phyloP scores from a whole-genome alignment of 2,888 invertebrate genomes.

The Xanthorhoe spadicearia region DNA sequence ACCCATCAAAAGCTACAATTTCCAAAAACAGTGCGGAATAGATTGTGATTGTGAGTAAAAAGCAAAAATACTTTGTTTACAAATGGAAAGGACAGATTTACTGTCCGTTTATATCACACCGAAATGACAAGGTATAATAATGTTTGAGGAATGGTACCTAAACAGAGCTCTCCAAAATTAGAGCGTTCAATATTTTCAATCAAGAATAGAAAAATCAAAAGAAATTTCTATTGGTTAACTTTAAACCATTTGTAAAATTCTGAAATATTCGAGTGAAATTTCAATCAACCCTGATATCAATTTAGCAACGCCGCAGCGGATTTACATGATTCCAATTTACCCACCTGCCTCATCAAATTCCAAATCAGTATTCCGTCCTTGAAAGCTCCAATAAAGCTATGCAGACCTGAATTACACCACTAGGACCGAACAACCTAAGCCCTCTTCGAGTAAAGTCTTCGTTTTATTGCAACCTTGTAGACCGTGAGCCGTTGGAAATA shows the following conservation, averaged over 20 bases:
- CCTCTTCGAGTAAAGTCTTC: conserved; percentile 19
- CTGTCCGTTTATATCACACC: no score
- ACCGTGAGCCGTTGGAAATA: not conserved
- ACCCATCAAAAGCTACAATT: not conserved
- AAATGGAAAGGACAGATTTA: no score
- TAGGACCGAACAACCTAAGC: conserved; percentile 16
- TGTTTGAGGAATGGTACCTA: no score
- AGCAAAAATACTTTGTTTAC: no score
- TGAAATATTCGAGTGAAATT: conserved; percentile 24
- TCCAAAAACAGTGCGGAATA: no score
- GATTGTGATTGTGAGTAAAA: no score
- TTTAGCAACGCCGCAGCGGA: conserved; percentile 27
- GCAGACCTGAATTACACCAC: conserved; percentile 30
- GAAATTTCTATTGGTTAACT: not conserved
- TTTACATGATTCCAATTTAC: conserved; percentile 40
- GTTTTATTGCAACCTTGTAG: not conserved
- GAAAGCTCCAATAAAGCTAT: conserved; percentile 39
- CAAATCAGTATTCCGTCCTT: conserved; percentile 36
- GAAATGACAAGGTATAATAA: no score
- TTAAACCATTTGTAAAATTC: conserved; percentile 9
- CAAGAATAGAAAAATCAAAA: no score
- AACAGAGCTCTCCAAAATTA: no score
- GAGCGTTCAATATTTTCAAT: no score
- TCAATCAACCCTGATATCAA: conserved; percentile 32
- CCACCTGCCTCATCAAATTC: conserved; percentile 39